Evolutionary conservation across 2,888 invertebrate genomes (phyloP), one percentile per base, ranked within the genome.

Genomic region (Drosophila rellima): DNA sequence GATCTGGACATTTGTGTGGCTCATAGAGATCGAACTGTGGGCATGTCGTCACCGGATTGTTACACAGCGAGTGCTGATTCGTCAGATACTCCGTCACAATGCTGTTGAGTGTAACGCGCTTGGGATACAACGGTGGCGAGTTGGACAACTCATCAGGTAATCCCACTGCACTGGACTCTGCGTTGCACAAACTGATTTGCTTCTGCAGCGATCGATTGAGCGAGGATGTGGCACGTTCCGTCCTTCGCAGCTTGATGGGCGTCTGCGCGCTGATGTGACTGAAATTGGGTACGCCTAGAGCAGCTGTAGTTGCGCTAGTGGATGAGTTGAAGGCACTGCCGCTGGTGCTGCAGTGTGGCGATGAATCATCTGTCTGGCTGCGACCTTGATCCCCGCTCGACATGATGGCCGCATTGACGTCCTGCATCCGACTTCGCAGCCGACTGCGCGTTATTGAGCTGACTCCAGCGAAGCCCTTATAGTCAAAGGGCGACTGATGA

Each of bases 41-140:
- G 93, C 99, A 99, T 0, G 98, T 98, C 33, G 97, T 97, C 93
- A 99, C 98, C 0, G 99, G 99, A 93, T 99, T 98, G 93, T 97
- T 97, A 93, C 99, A 99, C 7, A 98, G 93, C n/a, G 98, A 96
- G 93, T 99, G 99, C 92, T 99, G 99, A 93, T 98, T 98, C 83
- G 98, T 96, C 56, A 99, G 94, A 93, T 99, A 99, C 92, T 99
- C 98, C 0, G 97, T 98, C 74, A 99, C 97, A 89, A 99, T 98
- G 44, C 96, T 96, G 92, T 98, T 97, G 23, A 99, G 93, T 0
- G 96, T 96, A 60, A 97, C 95, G 7, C 91, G 91, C 67, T 90
- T 90, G 96, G 95, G 44, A 86, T 91, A 54, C 15, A 80, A 23
- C 7, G 70, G 47, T 54, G 77, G 63, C 37, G 81, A 80, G 6